Base-by-base conservation (phyloP, 2,113 vertebrate genomes). In the Neogale vison region DNA sequence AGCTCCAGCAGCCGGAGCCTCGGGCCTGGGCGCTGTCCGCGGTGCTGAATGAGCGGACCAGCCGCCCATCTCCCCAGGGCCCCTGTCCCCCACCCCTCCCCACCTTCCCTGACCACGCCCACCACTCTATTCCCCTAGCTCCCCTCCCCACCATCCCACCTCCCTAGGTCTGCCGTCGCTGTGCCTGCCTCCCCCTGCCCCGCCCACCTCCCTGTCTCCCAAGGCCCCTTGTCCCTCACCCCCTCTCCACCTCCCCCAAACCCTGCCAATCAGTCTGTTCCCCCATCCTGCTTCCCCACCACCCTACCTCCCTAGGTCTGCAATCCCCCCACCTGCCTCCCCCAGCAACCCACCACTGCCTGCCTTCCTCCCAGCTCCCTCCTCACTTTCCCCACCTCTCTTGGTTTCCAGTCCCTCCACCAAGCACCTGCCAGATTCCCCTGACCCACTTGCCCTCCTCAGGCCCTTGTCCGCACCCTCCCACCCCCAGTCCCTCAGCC, bases 21-120 rank as follows among this genome's bases (percentile, higher is more conserved):
- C 71, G 81, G 79, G 57, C 3, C 6, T 0, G 11, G 84, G 81
- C 84, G 77, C 97, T 99, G 99, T 99, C 99, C 99, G 96, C 52
- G 98, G 99, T 99, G 98, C 99, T 99, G 97, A 97, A 79, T 65
- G 80, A 67, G 84, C 50, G 4, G 15, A 17, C 50, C 4, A 0
- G 18, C 55, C 10, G 3, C 79, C 77, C 61, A 3, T 36, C 85
- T 52, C 84, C 50, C 39, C 67, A n/a, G 80, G 15, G 36, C 1
- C 67, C 7, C 18, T 52, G 6, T 61, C 8, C 45, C 36, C 55
- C 55, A 61, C 34, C 39, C 29, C 29, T 36, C 23, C 90, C 77
- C 86, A 24, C 93, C 88, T 95, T 95, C 92, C 29, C 89, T 86
- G 95, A 97, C 97, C 57, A 42, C 42, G 26, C 89, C 88, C 36